Evolutionary conservation across 2,888 invertebrate genomes (phyloP), one percentile per base, ranked within the genome.

Genomic region (Drosophila kokeensis): DNA sequence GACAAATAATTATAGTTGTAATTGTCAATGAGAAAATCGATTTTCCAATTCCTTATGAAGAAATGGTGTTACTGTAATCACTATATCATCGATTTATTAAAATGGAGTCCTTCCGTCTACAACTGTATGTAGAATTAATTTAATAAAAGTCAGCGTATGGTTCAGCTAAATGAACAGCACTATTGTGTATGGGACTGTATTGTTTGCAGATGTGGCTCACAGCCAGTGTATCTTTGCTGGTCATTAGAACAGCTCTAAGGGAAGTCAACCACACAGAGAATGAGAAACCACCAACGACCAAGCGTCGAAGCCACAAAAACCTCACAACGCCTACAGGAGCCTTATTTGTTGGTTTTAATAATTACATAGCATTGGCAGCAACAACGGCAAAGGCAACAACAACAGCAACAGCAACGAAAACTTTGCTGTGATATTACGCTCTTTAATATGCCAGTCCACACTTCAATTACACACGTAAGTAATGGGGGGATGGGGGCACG

Each of bases 291-390:
- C 42, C 36, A 62, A 69, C 38, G 48, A 13, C 49, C 11, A 64
- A 38, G 21, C 40, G 13, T 30, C 30, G 42, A 42, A 42, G 42
- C 76, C 67, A 38, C 76, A 76, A 63, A 55, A 74, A 59, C 49
- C 55, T 50, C 74, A 67, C 49, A 62, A 45, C 62, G 48, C 67
- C 86, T 85, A 74, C 85, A 83, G 64, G 74, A 85, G 80, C 76
- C 77, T 89, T 83, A 90, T 90, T 90, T 90, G 91, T 90, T 90
- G 90, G 89, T 83, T 90, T 87, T 90, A 82, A 88, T 90, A 90
- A 90, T 90, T 90, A 90, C 88, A 81, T 79, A 87, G 80, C 78
- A 64, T 58, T 57, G 71, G 69, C 64, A 70, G 60, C 32, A 60
- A 45, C 49, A 42, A n/a, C 49, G 52, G 5, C 24, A 45, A 13